These are phyloP conservation scores for Phymorhynchus buccinoides DNA, from an alignment of 1,140 invertebrate species.

Conservation along the genomic window DNA sequence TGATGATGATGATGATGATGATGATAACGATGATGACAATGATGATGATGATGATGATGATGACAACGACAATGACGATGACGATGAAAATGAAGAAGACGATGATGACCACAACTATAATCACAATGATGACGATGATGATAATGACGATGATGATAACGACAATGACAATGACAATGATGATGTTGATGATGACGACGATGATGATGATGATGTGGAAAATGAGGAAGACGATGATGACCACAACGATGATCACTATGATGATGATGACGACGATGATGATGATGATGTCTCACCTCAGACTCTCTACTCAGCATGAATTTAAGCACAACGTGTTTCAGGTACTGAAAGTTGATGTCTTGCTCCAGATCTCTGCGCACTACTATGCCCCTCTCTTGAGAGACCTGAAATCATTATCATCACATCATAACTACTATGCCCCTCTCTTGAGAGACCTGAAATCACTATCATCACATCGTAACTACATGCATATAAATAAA, in stretches of 20 bases:
- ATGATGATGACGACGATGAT: too few relatives aligned
- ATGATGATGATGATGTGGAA: neutral
- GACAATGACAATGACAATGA: neutral
- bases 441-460: neutral
- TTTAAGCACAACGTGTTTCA: conserved; percentile 93
- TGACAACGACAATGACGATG: too few relatives aligned
- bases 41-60: too few relatives aligned
- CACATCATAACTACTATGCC: neutral
- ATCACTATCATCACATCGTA: neutral
- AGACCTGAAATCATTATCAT: neutral
- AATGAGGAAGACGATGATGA: too few relatives aligned
- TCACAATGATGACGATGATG: too few relatives aligned
- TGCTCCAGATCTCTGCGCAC: conserved; percentile 74
- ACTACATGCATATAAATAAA: neutral
- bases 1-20: conserved; percentile 22
- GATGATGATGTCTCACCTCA: conserved; percentile 80
- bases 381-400: neutral
- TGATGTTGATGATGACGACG: neutral
- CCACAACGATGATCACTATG: too few relatives aligned
- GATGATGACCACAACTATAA: too few relatives aligned
- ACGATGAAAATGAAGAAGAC: too few relatives aligned
- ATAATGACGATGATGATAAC: conserved; percentile 19
- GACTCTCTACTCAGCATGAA: conserved; percentile 89
- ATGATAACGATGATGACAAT: conserved; percentile 13
- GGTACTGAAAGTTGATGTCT: conserved; percentile 85